These are phyloP conservation scores for Spodoptera frugiperda DNA, from an alignment of 1,140 invertebrate genomes.

Conservation along the genomic window DNA sequence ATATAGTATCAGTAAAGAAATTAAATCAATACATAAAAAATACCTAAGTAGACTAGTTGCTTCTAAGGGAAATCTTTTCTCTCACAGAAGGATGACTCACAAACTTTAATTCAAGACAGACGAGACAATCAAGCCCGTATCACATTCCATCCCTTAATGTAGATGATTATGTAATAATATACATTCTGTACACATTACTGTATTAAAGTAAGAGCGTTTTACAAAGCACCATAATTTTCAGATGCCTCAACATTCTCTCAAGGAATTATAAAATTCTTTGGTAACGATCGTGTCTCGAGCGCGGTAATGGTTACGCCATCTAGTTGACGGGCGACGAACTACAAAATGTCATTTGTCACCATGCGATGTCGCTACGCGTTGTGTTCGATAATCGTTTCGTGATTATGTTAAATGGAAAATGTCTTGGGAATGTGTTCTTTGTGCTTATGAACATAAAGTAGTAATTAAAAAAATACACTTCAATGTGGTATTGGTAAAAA, in stretches of 20 bases:
- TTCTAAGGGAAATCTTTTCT: background rate
- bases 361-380: conserved; percentile 79
- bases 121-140: background rate
- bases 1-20: no score
- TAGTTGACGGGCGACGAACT: conserved; percentile 64
- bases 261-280: conserved; percentile 47
- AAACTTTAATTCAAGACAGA: conserved; percentile 7
- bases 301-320: conserved; percentile 68
- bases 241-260: conserved; percentile 38
- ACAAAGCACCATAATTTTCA: conserved; percentile 44
- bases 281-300: conserved; percentile 1
- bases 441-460: no score
- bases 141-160: conserved; percentile 42
- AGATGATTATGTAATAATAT: conserved; percentile 39
- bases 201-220: conserved; percentile 42
- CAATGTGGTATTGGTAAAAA: background rate
- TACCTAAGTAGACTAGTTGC: background rate
- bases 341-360: conserved; percentile 73
- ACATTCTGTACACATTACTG: conserved; percentile 31
- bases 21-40: background rate
- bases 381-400: conserved; percentile 33
- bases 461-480: no score
- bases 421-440: background rate
- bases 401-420: background rate
- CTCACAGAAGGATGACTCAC: conserved; percentile 23